These are phyloP conservation scores for Aeoliscus strigatus DNA, from an alignment of 2,797 vertebrate genomes.

Conservation along the genomic window DNA sequence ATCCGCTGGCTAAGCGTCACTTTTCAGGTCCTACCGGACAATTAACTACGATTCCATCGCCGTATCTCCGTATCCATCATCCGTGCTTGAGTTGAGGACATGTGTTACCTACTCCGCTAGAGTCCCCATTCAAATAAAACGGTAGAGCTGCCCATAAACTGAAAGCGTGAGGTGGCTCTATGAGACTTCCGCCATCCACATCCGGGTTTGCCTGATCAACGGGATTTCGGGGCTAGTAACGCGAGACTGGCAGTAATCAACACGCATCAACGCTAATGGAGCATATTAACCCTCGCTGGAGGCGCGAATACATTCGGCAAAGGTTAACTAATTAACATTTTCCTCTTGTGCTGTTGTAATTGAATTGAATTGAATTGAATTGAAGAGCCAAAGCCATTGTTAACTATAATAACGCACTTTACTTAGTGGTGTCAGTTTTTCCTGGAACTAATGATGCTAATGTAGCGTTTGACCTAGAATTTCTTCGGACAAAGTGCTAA, in stretches of 20 bases:
- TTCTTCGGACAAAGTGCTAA: no score
- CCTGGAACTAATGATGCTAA: no score
- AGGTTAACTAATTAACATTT: no score
- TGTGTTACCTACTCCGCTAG: neutral
- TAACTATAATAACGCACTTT: no score
- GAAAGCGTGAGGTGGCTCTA: conserved; percentile 47
- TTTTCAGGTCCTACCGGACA: conserved; percentile 3
- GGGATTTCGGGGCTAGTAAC: conserved; percentile 35
- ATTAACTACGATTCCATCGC: conserved; percentile 25
- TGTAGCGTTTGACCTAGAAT: no score
- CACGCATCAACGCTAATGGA: no score
- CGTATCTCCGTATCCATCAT: conserved; percentile 2
- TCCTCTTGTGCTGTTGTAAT: no score
- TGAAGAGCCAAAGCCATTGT: no score
- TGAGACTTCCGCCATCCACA: conserved; percentile 53
- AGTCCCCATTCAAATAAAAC: conserved; percentile 1
- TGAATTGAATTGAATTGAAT: no score
- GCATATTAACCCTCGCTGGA: no score
- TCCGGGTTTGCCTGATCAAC: conserved; percentile 49
- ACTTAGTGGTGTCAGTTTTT: no score
- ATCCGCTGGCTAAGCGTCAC: conserved; percentile 29
- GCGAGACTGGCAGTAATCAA: conserved; percentile 41
- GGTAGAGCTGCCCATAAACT: neutral
- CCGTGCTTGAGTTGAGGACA: neutral
- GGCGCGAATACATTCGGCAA: no score